Evolutionary conservation across 2,888 invertebrate genomes (phyloP), one percentile per base, ranked within the genome.

Genomic region (Malthinus seriepunctatus): DNA sequence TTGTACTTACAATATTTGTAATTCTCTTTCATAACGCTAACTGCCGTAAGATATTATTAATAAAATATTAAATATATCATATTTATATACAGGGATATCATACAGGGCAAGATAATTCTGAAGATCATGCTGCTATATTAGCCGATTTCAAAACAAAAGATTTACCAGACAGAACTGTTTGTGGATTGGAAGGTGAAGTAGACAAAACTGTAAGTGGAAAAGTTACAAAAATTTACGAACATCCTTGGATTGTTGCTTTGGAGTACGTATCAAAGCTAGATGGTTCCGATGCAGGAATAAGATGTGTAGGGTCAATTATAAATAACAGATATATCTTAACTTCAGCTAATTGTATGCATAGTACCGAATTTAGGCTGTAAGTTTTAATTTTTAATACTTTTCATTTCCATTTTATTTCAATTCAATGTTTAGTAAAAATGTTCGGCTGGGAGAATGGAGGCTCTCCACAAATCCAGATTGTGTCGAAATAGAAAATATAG

Each of bases 381-480:
- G 45, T n/a, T n/a, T n/a, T n/a, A n/a, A n/a, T n/a, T 42, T 0
- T 8, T 1, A 32, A n/a, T 11, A n/a, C n/a, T n/a, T n/a, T n/a
- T n/a, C n/a, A n/a, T n/a, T n/a, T n/a, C n/a, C n/a, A n/a, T n/a
- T n/a, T n/a, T n/a, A n/a, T 45, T 32, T 10, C 8, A 37, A 50
- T 51, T 7, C 35, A n/a, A 44, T n/a, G 15, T 64, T 51, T 57
- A 77, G 76, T 52, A 63, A 63, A 5, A 68, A 66, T 8, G 72
- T 77, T 1, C 63, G 77, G 54, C 72, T 83, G 1, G 82, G 83
- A 3, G 83, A 84, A 69, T 81, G 80, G 70, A 77, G 83, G 69
- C 78, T 75, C 0, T 64, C 66, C 1, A 73, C 74, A 15, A 75
- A 73, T 0, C 54, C 48, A 0, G 83, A 84, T 67, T 83, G 83